Base-by-base conservation (phyloP, 2,113 vertebrate genomes). In the Zosterops lateralis region DNA sequence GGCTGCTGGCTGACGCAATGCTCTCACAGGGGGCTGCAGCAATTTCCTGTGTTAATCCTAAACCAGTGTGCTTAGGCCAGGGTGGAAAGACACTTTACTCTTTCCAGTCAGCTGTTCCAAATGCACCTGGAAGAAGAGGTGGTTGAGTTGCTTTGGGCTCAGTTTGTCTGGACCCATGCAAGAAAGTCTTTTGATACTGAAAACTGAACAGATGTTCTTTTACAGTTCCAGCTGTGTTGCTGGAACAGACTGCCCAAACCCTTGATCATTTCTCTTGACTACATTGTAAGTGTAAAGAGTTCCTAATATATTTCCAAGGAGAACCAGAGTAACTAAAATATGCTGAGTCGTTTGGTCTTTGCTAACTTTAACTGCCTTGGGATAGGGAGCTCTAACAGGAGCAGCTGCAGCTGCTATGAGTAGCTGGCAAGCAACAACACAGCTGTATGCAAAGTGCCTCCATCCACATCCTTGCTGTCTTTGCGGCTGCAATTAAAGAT, bases 321-420 rank as follows among this genome's bases (percentile, higher is more conserved):
- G 64, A 75, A 83, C 38, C 32, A 28, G 54, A 57, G 71, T 76
- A 53, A 87, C 82, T 82, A 19, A 92, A 94, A 91, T 82, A 36
- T 25, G 82, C 92, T 76, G 90, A 95, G 38, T 76, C 0, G 75
- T 60, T 79, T 70, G 45, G 78, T 93, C 67, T 91, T 93, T 73
- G 90, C 92, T 96, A 85, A 91, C 92, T 96, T 93, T 84, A 92
- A 87, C 96, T 92, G 87, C 79, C 38, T 65, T 76, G 56, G 67
- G 78, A 38, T 72, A 28, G 84, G 71, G 71, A 87, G 74, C 58
- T 89, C 58, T 90, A 64, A 76, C 28, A 50, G 60, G 70, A 91
- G 90, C 92, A 96, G 96, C 96, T 96, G 95, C 12, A 26, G 75
- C 75, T 94, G 90, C 45, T 53, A 2, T 13, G 71, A 90, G 85